These are phyloP conservation scores for Oncopeltus fasciatus DNA, from an alignment of 1,140 invertebrate genomes.

Conservation along the genomic window DNA sequence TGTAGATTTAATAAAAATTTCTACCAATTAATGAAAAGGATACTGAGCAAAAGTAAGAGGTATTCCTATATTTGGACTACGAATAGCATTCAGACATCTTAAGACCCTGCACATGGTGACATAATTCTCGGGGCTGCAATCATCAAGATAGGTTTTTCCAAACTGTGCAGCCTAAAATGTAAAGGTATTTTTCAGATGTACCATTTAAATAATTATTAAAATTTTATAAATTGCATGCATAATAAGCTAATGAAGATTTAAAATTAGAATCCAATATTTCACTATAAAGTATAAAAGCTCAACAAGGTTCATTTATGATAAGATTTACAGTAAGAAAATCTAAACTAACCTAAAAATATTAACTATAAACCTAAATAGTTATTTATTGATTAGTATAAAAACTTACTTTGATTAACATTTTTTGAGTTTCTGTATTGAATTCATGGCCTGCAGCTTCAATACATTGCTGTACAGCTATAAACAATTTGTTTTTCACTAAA, in stretches of 20 bases:
- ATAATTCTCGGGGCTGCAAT: constrained; percentile 65
- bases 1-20: too few species aligned
- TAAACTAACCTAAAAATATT: too few species aligned
- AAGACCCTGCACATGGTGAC: constrained; percentile 77
- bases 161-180: constrained; percentile 68
- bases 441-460: constrained; percentile 83
- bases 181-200: too few species aligned
- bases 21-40: constrained; percentile 37
- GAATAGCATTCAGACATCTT: constrained; percentile 79
- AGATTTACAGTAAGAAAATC: too few species aligned
- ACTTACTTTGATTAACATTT: constrained; percentile 65
- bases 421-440: constrained; percentile 73
- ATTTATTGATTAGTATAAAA: neutral
- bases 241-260: too few species aligned
- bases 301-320: too few species aligned
- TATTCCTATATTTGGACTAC: constrained; percentile 74
- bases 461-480: constrained; percentile 71
- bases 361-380: neutral
- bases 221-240: too few species aligned
- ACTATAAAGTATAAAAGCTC: too few species aligned
- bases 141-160: constrained; percentile 79
- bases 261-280: too few species aligned
- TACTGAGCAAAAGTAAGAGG: constrained; percentile 84
- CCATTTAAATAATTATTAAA: too few species aligned
- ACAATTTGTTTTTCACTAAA: constrained; percentile 65